phyloP scores from a whole-genome alignment of 2,113 vertebrate species.

The Indicator indicator region DNA sequence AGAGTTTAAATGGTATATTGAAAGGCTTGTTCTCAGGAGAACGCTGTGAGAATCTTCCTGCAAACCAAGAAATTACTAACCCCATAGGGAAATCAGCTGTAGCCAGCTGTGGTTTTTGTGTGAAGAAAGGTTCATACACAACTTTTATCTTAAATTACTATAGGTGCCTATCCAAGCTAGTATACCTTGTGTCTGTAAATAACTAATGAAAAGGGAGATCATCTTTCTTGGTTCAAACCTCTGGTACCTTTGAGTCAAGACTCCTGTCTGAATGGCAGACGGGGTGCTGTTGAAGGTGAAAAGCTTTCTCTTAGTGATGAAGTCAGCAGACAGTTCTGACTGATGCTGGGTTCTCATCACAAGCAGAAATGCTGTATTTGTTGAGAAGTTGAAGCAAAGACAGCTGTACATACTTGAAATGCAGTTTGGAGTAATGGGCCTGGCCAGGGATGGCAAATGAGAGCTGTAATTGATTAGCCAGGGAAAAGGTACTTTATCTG shows the following conservation, averaged over 20 bases:
- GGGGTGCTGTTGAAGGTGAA: not conserved
- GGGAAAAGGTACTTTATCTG: slow-evolving; percentile 16
- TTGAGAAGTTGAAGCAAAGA: slow-evolving; percentile 1
- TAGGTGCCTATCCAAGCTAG: not conserved
- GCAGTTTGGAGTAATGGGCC: not conserved
- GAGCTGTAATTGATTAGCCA: not conserved
- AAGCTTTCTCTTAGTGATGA: not conserved
- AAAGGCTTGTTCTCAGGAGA: not conserved
- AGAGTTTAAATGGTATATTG: not conserved
- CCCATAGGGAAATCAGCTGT: not conserved
- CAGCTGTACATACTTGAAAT: not conserved
- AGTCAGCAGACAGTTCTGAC: not conserved
- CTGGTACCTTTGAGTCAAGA: not conserved
- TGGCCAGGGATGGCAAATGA: not conserved
- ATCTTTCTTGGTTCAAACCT: not conserved
- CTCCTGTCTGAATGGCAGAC: not conserved
- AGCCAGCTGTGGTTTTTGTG: not conserved
- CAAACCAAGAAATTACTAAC: slow-evolving; percentile 4
- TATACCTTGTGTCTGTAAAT: not conserved
- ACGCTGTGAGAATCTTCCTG: not conserved
- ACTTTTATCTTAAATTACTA: not conserved
- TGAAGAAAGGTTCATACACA: not conserved
- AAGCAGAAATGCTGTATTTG: not conserved
- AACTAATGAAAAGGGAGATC: not conserved
- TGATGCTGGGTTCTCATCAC: not conserved